Base-by-base conservation (phyloP, 2,113 vertebrate species). In the Leptodactylus fuscus region DNA sequence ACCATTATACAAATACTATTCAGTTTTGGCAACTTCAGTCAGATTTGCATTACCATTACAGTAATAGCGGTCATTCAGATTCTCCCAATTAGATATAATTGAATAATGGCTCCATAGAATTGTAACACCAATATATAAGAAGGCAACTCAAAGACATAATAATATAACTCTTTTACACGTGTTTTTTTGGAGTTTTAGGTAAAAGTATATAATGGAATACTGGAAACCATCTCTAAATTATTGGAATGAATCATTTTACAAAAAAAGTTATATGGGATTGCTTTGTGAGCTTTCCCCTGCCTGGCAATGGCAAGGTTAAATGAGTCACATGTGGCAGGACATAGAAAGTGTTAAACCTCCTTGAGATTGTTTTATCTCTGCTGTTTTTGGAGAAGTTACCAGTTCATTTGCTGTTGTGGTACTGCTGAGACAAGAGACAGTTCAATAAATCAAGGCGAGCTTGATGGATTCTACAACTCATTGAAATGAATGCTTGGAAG, bases 391-490 rank as follows among this genome's bases (percentile, higher is more conserved):
- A 92, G 91, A 94, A 94, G 93, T 97, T 97, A 95, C 94, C 96
- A 98, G 96, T 97, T 98, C 98, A 99, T 99, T 99, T 99, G 96
- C 97, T 94, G 91, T 96, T 95, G 97, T 97, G 95, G 92, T 93
- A 98, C 98, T 96, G 98, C 98, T 99, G 98, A 97, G 98, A 95
- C 93, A 95, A 95, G 94, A 97, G 98, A 99, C 98, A 99, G 96
- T 97, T 96, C 95, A 97, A 99, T 99, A 97, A 99, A 99, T 99
- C 98, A 99, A 96, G 95, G 91, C 92, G 93, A 92, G 95, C 95
- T 97, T 99, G 98, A 99, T 98, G 97, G 96, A 98, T 99, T 98
- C 95, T 95, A 96, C 95, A 96, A 96, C 95, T 96, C 95, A 95
- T 95, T 94, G 94, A 94, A 96, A 95, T 95, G 93, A 96, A 95